Evolutionary conservation across 1,140 invertebrate genomes (phyloP), one percentile per base, ranked within the genome.

Genomic region (Drosophila bipectinata): DNA sequence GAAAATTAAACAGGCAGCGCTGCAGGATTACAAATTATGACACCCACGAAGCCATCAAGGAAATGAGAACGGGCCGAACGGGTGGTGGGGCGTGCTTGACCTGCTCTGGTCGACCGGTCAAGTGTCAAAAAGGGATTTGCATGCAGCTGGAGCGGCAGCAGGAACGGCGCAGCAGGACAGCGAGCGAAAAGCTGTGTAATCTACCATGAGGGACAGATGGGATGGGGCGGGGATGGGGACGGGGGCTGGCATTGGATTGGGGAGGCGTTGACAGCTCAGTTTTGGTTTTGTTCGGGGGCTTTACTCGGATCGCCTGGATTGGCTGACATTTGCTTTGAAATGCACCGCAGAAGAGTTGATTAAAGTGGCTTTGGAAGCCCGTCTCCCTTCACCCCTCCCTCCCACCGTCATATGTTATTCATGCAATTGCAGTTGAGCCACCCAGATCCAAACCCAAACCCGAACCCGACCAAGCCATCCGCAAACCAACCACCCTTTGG

Each of bases 1-100:
- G 83, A 79, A 88, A 88, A 88, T 88, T 88, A 88, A 88, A 88
- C 83, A 88, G 83, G 59, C 76, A 61, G 58, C 83, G 81, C 72
- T 77, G 71, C 68, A 82, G 83, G 83, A 88, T 88, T 88, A 88
- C 83, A 88, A 88, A 88, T 88, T 88, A 88, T 88, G 83, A 88
- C 83, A 79, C 83, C 75, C 74, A 71, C 63, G 68, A 63, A 26
- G 72, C 66, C 69, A 82, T 82, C 63, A 87, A 54, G 74, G 68
- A 85, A 85, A 87, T 85, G 80, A 84, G 80, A 9, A 45, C 47
- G 67, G 14, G 30, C 12, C 8, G 1, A 15, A 15, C 15, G 15
- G 15, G 8, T 6, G 18, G 21, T 12, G 48, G 53, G 14, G 12
- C 48, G 37, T 69, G 66, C 63, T 57, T 60, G 60, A 59, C 32